Conservation (phyloP, 1,140 invertebrate genomes). For the Mya arenaria region DNA sequence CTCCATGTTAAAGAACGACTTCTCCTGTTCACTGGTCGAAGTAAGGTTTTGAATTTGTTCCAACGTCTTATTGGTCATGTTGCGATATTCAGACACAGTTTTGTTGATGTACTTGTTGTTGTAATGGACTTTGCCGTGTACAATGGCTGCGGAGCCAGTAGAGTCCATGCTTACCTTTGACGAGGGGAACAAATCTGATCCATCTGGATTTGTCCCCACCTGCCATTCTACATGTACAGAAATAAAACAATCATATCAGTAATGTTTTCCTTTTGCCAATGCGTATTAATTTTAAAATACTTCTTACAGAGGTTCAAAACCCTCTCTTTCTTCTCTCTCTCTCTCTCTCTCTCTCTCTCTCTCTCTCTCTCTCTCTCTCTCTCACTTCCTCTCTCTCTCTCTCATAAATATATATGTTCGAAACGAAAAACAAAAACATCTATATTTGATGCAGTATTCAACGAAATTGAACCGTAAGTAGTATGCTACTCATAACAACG, state of each 20-base stretch:
- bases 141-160: constrained; percentile 3
- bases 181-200: not conserved
- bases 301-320: too few relatives aligned
- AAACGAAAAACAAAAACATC: too few relatives aligned
- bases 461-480: too few relatives aligned
- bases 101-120: constrained; percentile 5
- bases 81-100: constrained; percentile 4
- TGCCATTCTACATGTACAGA: not conserved
- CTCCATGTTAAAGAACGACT: constrained; percentile 32
- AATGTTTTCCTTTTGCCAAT: too few relatives aligned
- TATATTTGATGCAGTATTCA: too few relatives aligned
- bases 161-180: not conserved
- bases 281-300: too few relatives aligned
- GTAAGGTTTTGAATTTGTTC: not conserved
- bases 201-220: not conserved
- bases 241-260: not conserved
- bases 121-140: constrained; percentile 18
- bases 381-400: too few relatives aligned
- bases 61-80: not conserved
- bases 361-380: too few relatives aligned
- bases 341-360: too few relatives aligned
- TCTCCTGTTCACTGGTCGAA: not conserved
- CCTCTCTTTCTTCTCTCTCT: too few relatives aligned
- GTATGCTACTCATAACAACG: too few relatives aligned
- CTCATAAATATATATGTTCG: too few relatives aligned